Conservation (phyloP, 2,888 invertebrate genomes). For the Anthophora plumipes region DNA sequence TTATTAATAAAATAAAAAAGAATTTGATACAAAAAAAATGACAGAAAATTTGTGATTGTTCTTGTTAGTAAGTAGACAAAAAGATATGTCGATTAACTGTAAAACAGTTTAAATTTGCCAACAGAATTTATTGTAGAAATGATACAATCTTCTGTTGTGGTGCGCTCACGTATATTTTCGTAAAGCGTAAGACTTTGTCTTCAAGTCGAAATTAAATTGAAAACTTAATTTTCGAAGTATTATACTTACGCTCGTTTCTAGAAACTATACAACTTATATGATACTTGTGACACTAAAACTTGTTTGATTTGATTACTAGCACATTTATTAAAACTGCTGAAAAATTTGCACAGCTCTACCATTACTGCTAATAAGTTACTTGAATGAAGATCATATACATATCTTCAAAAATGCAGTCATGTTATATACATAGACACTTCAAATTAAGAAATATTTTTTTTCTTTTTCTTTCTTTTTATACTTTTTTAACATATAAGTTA, state of each 20-base stretch:
- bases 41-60: neutral
- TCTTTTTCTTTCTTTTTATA: slow-evolving; percentile 3
- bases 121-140: slow-evolving; percentile 46
- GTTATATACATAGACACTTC: slow-evolving; percentile 11
- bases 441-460: slow-evolving; percentile 22
- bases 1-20: slow-evolving; percentile 48
- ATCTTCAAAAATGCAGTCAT: slow-evolving; percentile 28
- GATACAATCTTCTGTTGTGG: slow-evolving; percentile 40
- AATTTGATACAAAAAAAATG: slow-evolving; percentile 21
- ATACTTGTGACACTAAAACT: slow-evolving; percentile 8
- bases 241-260: slow-evolving; percentile 20
- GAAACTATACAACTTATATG: slow-evolving; percentile 3
- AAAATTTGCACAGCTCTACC: slow-evolving; percentile 32
- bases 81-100: slow-evolving; percentile 9
- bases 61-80: neutral
- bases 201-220: slow-evolving; percentile 8
- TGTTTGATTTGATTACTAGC: slow-evolving; percentile 4
- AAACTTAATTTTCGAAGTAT: neutral
- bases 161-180: slow-evolving; percentile 14
- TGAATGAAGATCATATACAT: slow-evolving; percentile 10
- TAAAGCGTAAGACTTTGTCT: neutral
- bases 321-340: slow-evolving; percentile 24
- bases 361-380: slow-evolving; percentile 48
- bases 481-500: slow-evolving; percentile 31
- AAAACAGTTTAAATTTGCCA: slow-evolving; percentile 21